Base-by-base conservation (phyloP, 2,113 vertebrate species). In the Strix uralensis region DNA sequence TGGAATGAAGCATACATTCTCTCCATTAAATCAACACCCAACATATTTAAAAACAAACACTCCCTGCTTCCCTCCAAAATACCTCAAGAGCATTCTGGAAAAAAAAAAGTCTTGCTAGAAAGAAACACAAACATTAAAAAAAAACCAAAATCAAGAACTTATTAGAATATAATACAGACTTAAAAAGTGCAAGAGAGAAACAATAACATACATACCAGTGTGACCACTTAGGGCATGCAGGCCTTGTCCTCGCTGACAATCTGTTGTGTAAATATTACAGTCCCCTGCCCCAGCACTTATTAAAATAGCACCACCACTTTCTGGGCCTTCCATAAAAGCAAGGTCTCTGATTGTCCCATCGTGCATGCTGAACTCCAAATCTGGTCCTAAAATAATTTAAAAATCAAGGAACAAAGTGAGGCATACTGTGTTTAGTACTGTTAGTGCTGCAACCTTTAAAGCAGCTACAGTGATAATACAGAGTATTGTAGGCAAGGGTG, bases 291-390 rank as follows among this genome's bases (percentile, higher is more conserved):
- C 99, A 29, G 99, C 99, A 63, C 99, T 99, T 97, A 99, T 99
- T 97, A 99, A 97, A 97, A 99, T 99, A 90, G 99, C 99, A 59
- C 99, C 99, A 75, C 99, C 99, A 13, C 99, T 99, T 92, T 99
- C 99, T 1, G 99, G 99, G 34, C 99, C 99, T 98, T 99, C 99
- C 99, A 99, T 99, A 96, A 99, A 99, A 88, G 99, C 99, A 97
- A 99, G 97, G 96, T 99, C 99, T 97, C 99, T 98, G 97, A 99
- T 99, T 87, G 99, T 99, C 79, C 99, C 99, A 81, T 99, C 99
- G 6, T 99, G 99, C 99, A 99, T 99, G 97, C 99, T 99, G 96
- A 99, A 99, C 85, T 98, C 98, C 97, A 99, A 96, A 97, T 99
- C 99, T 15, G 99, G 99, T 65, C 99, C 99, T 99, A 95, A 96